Evolutionary conservation across 1,140 invertebrate species (phyloP).

Genomic region (Heterodera schachtii): DNA sequence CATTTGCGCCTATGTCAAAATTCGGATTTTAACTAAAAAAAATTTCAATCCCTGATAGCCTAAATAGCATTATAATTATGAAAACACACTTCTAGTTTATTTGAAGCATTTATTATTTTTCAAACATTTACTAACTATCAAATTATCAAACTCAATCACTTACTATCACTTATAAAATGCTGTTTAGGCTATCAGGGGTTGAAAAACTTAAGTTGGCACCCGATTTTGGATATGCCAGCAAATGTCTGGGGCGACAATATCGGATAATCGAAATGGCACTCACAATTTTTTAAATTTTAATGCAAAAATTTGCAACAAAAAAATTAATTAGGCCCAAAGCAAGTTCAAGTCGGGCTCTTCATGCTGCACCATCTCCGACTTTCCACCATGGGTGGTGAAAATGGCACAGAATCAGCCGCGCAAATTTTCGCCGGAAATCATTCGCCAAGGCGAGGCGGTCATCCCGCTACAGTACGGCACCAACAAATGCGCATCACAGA

Average conservation of each 20-base stretch:
- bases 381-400: slow-evolving; percentile 70
- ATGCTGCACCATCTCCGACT: slow-evolving; percentile 53
- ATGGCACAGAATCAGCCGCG: slow-evolving; percentile 70
- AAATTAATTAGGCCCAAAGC: slow-evolving; percentile 69
- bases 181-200: no score
- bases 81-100: no score
- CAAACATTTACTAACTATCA: background rate
- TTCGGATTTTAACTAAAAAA: no score
- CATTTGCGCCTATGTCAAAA: no score
- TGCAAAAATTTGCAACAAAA: no score
- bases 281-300: no score
- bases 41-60: no score
- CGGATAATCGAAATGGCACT: no score
- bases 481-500: slow-evolving; percentile 70
- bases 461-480: slow-evolving; percentile 67
- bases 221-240: slow-evolving; percentile 29
- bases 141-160: background rate
- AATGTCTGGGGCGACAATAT: background rate
- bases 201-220: no score
- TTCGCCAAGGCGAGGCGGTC: slow-evolving; percentile 69
- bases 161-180: no score
- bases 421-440: slow-evolving; percentile 67
- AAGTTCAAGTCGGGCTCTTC: slow-evolving; percentile 53
- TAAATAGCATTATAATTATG: no score
- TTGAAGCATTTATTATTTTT: no score